phyloP scores from a whole-genome alignment of 2,888 invertebrate species.

The Formica aserva region DNA sequence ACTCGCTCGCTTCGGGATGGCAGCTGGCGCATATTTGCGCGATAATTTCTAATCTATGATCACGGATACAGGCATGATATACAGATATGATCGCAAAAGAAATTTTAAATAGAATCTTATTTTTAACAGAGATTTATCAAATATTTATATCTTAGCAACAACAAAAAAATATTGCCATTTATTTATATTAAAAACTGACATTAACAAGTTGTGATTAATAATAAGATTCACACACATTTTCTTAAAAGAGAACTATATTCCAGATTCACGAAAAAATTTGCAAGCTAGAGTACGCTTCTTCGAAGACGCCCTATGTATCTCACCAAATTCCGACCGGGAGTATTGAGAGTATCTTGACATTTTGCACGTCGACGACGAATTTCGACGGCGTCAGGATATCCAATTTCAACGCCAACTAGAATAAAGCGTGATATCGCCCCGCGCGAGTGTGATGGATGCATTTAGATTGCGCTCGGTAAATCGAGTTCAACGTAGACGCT shows the following conservation, averaged over 20 bases:
- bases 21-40: not conserved
- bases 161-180: not conserved
- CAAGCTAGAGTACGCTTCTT: not conserved
- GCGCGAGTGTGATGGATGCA: constrained; percentile 69
- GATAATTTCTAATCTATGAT: not conserved
- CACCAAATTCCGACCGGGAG: not conserved
- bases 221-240: not conserved
- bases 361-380: constrained; percentile 42
- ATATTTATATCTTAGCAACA: not conserved
- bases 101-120: not conserved
- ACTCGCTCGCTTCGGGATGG: not conserved
- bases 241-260: not conserved
- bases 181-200: not conserved
- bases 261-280: not conserved
- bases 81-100: not conserved
- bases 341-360: constrained; percentile 38
- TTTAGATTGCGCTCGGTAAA: constrained; percentile 75
- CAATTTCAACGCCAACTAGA: constrained; percentile 54
- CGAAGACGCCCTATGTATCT: not conserved
- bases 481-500: constrained; percentile 70
- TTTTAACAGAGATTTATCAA: not conserved
- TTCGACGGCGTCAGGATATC: constrained; percentile 53
- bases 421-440: constrained; percentile 55
- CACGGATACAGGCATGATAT: not conserved
- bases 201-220: not conserved